Evolutionary conservation across 2,797 vertebrate genomes (phyloP).

Genomic region (Sylvia borin): DNA sequence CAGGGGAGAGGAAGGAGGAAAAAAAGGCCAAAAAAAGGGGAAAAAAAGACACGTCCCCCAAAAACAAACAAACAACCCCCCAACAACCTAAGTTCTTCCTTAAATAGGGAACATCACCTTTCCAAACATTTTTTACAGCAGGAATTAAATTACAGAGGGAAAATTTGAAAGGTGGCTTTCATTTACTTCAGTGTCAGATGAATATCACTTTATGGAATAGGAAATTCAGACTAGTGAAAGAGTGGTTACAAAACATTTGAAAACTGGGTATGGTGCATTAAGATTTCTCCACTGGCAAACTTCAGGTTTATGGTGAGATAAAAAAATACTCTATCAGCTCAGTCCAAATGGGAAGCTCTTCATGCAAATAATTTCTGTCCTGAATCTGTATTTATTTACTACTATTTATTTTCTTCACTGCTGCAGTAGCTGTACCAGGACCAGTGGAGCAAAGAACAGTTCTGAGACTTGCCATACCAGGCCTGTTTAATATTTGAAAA

Average conservation of each 20-base stretch:
- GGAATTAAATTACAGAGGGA: not conserved
- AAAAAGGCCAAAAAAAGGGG: not conserved
- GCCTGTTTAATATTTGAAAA: not conserved
- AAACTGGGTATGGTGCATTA: not conserved
- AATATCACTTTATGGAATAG: not conserved
- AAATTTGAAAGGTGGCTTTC: not conserved
- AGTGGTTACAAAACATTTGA: not conserved
- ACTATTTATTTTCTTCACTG: not conserved
- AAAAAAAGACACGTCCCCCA: fast-evolving
- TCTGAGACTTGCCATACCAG: not conserved
- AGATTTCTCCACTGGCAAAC: not conserved
- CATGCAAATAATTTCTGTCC: not conserved
- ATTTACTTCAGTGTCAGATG: not conserved
- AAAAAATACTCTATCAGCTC: not conserved
- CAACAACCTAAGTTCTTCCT: not conserved
- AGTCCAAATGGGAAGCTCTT: not conserved
- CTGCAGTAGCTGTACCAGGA: not conserved
- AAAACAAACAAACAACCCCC: not conserved
- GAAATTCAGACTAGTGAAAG: not conserved
- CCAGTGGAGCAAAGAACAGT: not conserved
- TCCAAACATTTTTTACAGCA: not conserved
- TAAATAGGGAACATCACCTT: not conserved
- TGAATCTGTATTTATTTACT: not conserved
- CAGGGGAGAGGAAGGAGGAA: not conserved
- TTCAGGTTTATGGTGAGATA: not conserved